phyloP scores from a whole-genome alignment of 2,888 invertebrate genomes.

The Dysmachus trigonus region DNA sequence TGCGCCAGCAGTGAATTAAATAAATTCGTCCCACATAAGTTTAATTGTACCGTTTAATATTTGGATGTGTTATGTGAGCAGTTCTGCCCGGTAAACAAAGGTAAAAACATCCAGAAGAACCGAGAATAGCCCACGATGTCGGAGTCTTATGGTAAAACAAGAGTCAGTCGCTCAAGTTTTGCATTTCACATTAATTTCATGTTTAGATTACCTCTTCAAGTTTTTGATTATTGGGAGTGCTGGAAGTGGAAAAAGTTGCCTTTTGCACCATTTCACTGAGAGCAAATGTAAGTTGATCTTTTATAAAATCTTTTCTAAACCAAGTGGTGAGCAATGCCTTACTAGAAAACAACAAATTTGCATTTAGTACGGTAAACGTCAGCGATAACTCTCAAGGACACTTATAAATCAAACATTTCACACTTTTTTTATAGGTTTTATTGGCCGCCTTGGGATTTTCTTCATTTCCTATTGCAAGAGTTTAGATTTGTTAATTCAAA shows the following conservation, averaged over 20 bases:
- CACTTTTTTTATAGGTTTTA: background rate
- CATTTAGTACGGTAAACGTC: background rate
- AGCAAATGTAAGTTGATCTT: slow-evolving; percentile 76
- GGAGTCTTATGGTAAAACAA: slow-evolving; percentile 32
- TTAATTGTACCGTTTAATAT: background rate
- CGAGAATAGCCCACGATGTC: background rate
- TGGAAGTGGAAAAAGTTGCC: slow-evolving; percentile 83
- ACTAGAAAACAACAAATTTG: background rate
- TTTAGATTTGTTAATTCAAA: background rate
- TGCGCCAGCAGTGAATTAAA: background rate
- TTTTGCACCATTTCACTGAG: slow-evolving; percentile 85
- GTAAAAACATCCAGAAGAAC: background rate
- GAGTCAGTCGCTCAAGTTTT: background rate
- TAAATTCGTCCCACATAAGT: background rate
- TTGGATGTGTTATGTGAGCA: background rate
- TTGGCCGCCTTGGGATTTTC: background rate
- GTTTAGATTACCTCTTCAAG: slow-evolving; percentile 84
- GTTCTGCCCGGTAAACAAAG: background rate
- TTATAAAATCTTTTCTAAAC: background rate
- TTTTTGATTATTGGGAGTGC: slow-evolving; percentile 87
- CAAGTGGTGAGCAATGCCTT: no score
- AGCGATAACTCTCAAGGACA: background rate
- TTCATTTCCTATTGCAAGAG: background rate
- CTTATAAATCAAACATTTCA: background rate
- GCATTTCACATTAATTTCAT: background rate